A percentile compares a stretch with the other conserved stretches of the same genome.
phyloP scores from a whole-genome alignment of 2,888 invertebrate species.

The Zeuzera pyrina region DNA sequence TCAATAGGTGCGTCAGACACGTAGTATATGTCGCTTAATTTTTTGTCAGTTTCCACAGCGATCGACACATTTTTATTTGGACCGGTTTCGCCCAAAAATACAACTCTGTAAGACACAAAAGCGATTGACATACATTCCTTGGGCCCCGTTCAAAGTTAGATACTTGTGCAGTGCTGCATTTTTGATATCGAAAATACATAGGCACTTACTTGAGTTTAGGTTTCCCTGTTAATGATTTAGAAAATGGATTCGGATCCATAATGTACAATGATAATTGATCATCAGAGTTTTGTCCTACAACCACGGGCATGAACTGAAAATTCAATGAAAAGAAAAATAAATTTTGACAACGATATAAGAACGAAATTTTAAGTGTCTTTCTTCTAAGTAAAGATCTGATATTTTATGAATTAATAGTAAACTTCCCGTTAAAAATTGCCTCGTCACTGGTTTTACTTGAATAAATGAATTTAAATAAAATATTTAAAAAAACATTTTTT shows the following conservation, averaged over 20 bases:
- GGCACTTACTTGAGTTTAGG: conserved; percentile 76
- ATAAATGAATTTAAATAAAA: too few relatives aligned
- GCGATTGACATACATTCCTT: neutral
- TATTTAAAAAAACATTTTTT: too few relatives aligned
- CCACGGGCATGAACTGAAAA: conserved; percentile 57
- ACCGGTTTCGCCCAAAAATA: conserved; percentile 55
- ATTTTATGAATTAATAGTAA: too few relatives aligned
- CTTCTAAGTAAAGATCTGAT: too few relatives aligned
- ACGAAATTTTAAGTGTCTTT: neutral
- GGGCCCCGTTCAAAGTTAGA: too few relatives aligned
- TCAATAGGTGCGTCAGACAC: conserved; percentile 56
- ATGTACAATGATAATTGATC: conserved; percentile 63
- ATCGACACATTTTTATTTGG: conserved; percentile 57
- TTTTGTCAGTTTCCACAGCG: conserved; percentile 49
- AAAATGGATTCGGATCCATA: conserved; percentile 72
- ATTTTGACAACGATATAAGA: neutral
- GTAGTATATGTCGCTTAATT: conserved; percentile 70
- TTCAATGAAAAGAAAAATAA: neutral
- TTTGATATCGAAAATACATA: too few relatives aligned
- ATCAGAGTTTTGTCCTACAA: conserved; percentile 57
- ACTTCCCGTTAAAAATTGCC: too few relatives aligned
- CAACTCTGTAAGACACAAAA: conserved; percentile 32
- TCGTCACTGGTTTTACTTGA: too few relatives aligned
- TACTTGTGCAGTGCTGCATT: too few relatives aligned
- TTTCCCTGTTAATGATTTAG: conserved; percentile 74